Evolutionary conservation across 2,888 invertebrate genomes (phyloP).

Genomic region (Tuberolachnus salignus): DNA sequence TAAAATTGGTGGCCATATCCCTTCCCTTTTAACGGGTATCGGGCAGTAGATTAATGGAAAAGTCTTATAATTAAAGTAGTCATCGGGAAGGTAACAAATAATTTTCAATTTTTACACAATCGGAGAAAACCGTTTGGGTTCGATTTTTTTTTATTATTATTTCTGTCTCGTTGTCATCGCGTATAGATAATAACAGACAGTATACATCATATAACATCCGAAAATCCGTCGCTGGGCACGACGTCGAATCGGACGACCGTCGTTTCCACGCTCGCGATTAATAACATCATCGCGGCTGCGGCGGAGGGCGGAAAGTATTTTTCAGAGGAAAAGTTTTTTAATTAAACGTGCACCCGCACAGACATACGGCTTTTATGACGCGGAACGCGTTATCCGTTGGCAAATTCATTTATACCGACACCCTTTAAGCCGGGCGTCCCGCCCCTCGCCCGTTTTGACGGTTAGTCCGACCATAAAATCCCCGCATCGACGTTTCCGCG

Average conservation of each 20-base stretch:
- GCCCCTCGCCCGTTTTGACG: neutral
- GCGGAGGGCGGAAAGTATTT: neutral
- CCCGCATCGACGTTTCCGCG: too few relatives aligned
- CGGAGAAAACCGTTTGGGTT: too few relatives aligned
- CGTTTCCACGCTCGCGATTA: neutral
- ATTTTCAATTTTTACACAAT: too few relatives aligned
- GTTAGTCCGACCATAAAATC: neutral
- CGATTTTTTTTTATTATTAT: neutral
- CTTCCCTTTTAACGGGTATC: too few relatives aligned
- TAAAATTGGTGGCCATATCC: too few relatives aligned
- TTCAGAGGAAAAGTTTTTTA: constrained; percentile 46
- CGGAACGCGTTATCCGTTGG: neutral
- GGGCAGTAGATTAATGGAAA: too few relatives aligned
- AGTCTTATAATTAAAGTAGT: too few relatives aligned
- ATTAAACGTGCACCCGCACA: constrained; percentile 33
- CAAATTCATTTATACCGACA: constrained; percentile 31
- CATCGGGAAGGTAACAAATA: too few relatives aligned
- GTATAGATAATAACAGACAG: neutral
- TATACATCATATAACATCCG: neutral
- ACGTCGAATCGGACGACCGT: neutral
- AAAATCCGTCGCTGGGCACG: neutral
- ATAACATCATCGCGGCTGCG: neutral
- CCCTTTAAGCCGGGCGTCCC: neutral
- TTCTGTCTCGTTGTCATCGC: neutral
- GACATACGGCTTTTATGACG: constrained; percentile 21